Conservation (phyloP, 2,888 invertebrate genomes). For the Chrysolina americana region DNA sequence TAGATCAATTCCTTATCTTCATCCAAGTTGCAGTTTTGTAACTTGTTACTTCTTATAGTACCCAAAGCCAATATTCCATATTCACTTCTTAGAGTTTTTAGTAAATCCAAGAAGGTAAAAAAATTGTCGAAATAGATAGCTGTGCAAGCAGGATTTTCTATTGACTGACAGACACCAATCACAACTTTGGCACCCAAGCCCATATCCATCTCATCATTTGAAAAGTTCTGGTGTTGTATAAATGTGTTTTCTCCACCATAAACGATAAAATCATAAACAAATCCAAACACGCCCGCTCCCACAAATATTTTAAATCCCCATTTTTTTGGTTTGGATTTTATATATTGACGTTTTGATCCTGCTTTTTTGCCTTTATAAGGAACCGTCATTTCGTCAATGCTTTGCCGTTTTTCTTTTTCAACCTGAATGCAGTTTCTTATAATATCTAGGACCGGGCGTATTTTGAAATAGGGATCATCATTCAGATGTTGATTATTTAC, state of each 20-base stretch:
- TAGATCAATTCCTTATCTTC: conserved; percentile 13
- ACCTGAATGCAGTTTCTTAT: conserved; percentile 42
- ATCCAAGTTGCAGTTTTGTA: conserved; percentile 24
- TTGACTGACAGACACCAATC: conserved; percentile 29
- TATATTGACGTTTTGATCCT: conserved; percentile 30
- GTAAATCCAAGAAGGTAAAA: conserved; percentile 30
- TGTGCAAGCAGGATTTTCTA: conserved; percentile 39
- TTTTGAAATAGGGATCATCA: conserved; percentile 42
- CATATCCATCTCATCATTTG: conserved; percentile 28
- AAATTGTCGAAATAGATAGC: conserved; percentile 42
- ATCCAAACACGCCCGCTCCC: conserved; percentile 43
- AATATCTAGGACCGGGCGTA: conserved; percentile 44
- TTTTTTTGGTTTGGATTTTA: conserved; percentile 42
- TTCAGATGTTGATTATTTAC: conserved; percentile 22
- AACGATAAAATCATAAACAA: conserved; percentile 47
- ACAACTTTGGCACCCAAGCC: conserved; percentile 38
- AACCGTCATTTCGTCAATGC: conserved; percentile 47
- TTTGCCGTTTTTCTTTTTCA: conserved; percentile 40
- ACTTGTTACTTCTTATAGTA: conserved; percentile 23
- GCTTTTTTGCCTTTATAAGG: too few relatives aligned
- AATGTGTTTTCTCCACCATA: conserved; percentile 48
- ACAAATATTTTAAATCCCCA: conserved; percentile 54
- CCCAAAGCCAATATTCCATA: conserved; percentile 33
- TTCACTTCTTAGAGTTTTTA: conserved; percentile 24
- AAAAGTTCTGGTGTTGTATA: conserved; percentile 31